These are phyloP conservation scores for Heterocephalus glaber DNA, from an alignment of 2,113 vertebrate species.

Conservation along the genomic window DNA sequence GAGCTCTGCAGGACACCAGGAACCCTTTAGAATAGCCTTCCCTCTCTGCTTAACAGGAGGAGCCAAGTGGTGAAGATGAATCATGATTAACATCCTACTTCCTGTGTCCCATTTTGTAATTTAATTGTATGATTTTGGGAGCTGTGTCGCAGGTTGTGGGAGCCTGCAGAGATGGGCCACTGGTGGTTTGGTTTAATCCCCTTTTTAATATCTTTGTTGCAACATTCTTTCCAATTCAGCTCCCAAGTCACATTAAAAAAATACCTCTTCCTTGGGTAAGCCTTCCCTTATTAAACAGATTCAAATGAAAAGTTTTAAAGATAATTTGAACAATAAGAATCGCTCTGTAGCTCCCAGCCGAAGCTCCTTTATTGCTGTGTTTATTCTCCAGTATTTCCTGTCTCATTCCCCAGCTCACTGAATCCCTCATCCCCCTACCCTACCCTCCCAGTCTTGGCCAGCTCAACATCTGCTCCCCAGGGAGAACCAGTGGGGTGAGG, in stretches of 20 bases:
- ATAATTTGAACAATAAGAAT: constrained; percentile 84
- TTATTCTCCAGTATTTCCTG: constrained; percentile 71
- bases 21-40: background rate
- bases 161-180: constrained; percentile 77
- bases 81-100: constrained; percentile 65
- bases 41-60: background rate
- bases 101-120: constrained; percentile 74
- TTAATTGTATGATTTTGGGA: constrained; percentile 75
- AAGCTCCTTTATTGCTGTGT: constrained; percentile 74
- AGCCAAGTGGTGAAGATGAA: constrained; percentile 11
- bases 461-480: background rate
- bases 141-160: constrained; percentile 72
- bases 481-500: background rate
- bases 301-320: constrained; percentile 84
- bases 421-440: background rate
- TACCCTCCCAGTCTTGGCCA: background rate
- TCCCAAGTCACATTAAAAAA: constrained; percentile 82
- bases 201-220: constrained; percentile 82
- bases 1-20: background rate
- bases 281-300: constrained; percentile 83
- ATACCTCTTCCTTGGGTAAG: constrained; percentile 81
- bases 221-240: constrained; percentile 81
- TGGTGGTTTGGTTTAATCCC: constrained; percentile 81
- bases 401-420: constrained; percentile 70
- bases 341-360: constrained; percentile 66